These are phyloP conservation scores for Lates japonicus DNA, from an alignment of 2,797 vertebrate genomes.

Conservation along the genomic window DNA sequence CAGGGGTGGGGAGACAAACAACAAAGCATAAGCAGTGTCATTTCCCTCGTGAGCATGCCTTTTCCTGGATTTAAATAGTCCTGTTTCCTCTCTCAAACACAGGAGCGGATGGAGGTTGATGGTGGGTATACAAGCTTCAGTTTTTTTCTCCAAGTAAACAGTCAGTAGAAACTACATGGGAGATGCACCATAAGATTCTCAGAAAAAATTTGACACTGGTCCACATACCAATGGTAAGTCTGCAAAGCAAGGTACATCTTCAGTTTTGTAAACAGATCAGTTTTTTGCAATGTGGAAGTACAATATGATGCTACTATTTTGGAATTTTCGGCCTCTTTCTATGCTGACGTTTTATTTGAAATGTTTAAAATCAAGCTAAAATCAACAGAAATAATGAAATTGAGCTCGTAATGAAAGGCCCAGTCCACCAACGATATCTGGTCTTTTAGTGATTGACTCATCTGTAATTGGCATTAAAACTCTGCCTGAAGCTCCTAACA, in stretches of 20 bases:
- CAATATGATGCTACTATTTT: neutral
- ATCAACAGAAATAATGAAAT: conserved; percentile 6
- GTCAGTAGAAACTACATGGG: conserved; percentile 49
- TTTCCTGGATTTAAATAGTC: conserved; percentile 81
- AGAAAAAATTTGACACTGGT: conserved; percentile 36
- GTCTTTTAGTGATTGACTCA: conserved; percentile 45
- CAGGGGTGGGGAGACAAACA: conserved; percentile 83
- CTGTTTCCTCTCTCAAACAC: conserved; percentile 62
- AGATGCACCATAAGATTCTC: conserved; percentile 48
- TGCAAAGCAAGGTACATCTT: conserved; percentile 30
- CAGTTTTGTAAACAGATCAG: conserved; percentile 68
- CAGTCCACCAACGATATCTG: conserved; percentile 31
- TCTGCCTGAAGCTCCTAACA: conserved; percentile 66
- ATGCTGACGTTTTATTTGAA: neutral
- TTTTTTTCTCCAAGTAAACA: conserved; percentile 54
- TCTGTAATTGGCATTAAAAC: conserved; percentile 74
- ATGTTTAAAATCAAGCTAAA: conserved; percentile 15
- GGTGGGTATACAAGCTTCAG: conserved; percentile 39
- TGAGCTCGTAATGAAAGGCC: conserved; percentile 26
- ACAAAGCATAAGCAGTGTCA: conserved; percentile 74
- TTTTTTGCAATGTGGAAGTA: neutral
- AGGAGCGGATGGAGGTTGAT: conserved; percentile 37
- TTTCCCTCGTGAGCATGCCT: conserved; percentile 63
- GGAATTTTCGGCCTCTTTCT: neutral
- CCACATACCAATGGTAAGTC: conserved; percentile 10